Base-by-base conservation (phyloP, 2,888 invertebrate species). In the Caenorhabditis sinica region DNA sequence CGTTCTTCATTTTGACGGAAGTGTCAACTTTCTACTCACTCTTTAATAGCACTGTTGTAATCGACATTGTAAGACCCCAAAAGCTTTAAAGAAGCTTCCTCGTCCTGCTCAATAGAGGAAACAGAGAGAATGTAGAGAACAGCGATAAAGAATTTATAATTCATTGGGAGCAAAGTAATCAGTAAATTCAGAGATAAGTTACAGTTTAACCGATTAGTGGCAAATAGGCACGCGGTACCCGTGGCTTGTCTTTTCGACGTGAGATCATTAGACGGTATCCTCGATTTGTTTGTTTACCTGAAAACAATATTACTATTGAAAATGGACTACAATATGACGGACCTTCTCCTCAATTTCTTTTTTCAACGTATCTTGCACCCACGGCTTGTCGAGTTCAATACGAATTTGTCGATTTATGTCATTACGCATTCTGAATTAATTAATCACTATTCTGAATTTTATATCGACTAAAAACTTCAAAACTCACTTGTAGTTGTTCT, bases 341-440 rank as follows among this genome's bases (percentile, higher is more conserved):
- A 76, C 76, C 51, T 82, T 76, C 36, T 72, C 28, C 15, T 66
- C 43, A 25, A 83, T 61, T 20, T 60, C 73, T 2, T 66, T 20
- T 6, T 30, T 45, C 13, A 83, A 20, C 8, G 33, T 43, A 8
- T 77, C 68, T 9, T 33, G 13, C 6, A 75, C 71, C 53, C 60
- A 75, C n/a, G 43, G 17, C 63, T 80, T 49, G 15, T 83, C 58
- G 33, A 83, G 45, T 25, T 83, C 83, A 1, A n/a, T 30, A 0
- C 71, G 60, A 6, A 71, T 68, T 33, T 74, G 79, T n/a, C 75
- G 65, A 33, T 80, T 74, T 13, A 80, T 80, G 45, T 83, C 80
- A 49, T 73, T 61, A 1, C 51, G 58, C 49, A 69, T 71, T 66
- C 83, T 79, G 65, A 28, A 82, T 66, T 63, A 28, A 28, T 40